Conservation (phyloP, 1,140 invertebrate species). For the Calliphora vicina region DNA sequence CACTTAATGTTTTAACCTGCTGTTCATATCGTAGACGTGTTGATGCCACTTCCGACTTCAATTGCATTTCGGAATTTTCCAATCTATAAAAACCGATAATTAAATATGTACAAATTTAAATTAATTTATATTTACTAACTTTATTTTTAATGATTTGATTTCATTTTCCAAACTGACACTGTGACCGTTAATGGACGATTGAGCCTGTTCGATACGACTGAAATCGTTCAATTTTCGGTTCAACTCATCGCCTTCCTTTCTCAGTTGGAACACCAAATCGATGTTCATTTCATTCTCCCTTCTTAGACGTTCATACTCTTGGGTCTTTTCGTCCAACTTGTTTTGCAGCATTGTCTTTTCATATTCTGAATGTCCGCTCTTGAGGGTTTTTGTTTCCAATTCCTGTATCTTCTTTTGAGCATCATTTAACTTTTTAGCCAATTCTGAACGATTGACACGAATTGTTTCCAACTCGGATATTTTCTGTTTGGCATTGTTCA, state of each 20-base stretch:
- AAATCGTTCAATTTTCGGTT: slow-evolving; percentile 84
- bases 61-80: slow-evolving; percentile 78
- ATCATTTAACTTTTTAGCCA: slow-evolving; percentile 73
- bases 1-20: slow-evolving; percentile 82
- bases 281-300: slow-evolving; percentile 76
- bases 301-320: slow-evolving; percentile 76
- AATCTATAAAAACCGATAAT: slow-evolving; percentile 65
- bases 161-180: slow-evolving; percentile 78
- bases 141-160: slow-evolving; percentile 74
- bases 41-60: slow-evolving; percentile 84
- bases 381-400: slow-evolving; percentile 51
- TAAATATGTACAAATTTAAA: too few relatives aligned
- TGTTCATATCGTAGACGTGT: slow-evolving; percentile 89
- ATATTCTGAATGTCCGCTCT: slow-evolving; percentile 66
- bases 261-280: slow-evolving; percentile 75
- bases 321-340: slow-evolving; percentile 76
- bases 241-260: slow-evolving; percentile 81
- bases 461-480: slow-evolving; percentile 53
- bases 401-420: slow-evolving; percentile 70
- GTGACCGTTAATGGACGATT: slow-evolving; percentile 78
- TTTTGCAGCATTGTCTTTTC: slow-evolving; percentile 74
- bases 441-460: slow-evolving; percentile 54
- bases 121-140: slow-evolving; percentile 58
- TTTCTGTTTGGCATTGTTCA: slow-evolving; percentile 51
- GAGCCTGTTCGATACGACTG: slow-evolving; percentile 83